Percentiles rank a stretch among this genome's conserved stretches.
Conservation (phyloP, 35 echinoderm and acorn worm species). For the Apostichopus japonicus region DNA sequence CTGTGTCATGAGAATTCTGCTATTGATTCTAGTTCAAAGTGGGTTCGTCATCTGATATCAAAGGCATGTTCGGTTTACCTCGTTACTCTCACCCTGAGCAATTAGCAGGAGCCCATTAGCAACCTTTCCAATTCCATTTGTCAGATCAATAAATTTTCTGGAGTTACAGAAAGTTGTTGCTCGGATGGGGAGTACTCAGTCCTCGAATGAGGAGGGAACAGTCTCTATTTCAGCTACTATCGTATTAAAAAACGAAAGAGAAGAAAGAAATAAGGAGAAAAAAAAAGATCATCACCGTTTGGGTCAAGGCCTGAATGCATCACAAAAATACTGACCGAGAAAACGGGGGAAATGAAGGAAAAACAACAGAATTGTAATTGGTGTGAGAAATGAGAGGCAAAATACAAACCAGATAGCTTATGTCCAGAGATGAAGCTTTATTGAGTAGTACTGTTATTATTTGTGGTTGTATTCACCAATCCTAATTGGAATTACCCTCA, state of each 20-base stretch:
- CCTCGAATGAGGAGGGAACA: not conserved
- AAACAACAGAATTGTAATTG: not conserved
- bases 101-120: slow-evolving; percentile 61
- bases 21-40: slow-evolving; percentile 52
- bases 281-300: not conserved
- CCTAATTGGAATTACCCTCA: slow-evolving; percentile 13
- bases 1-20: slow-evolving; percentile 56
- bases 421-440: not conserved
- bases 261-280: not conserved
- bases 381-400: not conserved
- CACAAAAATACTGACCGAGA: not conserved
- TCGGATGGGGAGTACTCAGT: slow-evolving; percentile 33
- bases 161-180: slow-evolving; percentile 58
- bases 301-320: slow-evolving; percentile 30
- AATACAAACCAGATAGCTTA: not conserved
- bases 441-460: not conserved
- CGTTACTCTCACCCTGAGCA: slow-evolving; percentile 62
- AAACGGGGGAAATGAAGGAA: not conserved
- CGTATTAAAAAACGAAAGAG: not conserved
- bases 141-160: slow-evolving; percentile 61
- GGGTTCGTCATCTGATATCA: slow-evolving; percentile 53
- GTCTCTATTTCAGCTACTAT: slow-evolving; percentile 29
- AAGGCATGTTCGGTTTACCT: slow-evolving; percentile 57
- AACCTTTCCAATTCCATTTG: slow-evolving; percentile 64
- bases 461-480: not conserved